Conservation (phyloP, 2,888 invertebrate species). For the Parnassius orleans region DNA sequence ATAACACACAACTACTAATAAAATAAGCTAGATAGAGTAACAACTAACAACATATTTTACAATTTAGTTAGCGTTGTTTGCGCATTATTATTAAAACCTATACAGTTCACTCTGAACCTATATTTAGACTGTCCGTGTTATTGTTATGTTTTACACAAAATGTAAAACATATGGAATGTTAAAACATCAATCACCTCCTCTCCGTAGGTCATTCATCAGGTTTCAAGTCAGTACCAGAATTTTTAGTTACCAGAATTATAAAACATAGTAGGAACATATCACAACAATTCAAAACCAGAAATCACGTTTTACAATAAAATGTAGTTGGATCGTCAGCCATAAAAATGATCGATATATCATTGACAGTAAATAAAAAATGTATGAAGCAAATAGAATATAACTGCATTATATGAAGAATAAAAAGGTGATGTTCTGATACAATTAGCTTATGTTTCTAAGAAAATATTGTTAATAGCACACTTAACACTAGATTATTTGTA, state of each 20-base stretch:
- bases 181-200: conserved; percentile 16
- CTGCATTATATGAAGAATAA: no score
- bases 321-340: not conserved
- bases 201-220: not conserved
- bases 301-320: not conserved
- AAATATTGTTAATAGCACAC: conserved; percentile 18
- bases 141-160: not conserved
- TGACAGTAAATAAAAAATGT: no score
- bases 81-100: not conserved
- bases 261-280: not conserved
- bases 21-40: conserved; percentile 5
- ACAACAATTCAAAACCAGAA: not conserved
- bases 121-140: conserved; percentile 6
- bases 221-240: not conserved
- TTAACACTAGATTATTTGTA: conserved; percentile 6
- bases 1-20: conserved; percentile 19
- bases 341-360: no score
- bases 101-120: conserved; percentile 6
- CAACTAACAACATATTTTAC: conserved; percentile 15
- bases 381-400: no score
- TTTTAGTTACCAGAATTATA: not conserved
- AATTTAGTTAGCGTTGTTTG: conserved; percentile 8
- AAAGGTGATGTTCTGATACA: not conserved
- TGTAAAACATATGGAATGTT: conserved; percentile 22
- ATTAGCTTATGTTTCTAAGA: conserved; percentile 7